phyloP scores from a whole-genome alignment of 2,888 invertebrate species.

The Platyscelio sp. region DNA sequence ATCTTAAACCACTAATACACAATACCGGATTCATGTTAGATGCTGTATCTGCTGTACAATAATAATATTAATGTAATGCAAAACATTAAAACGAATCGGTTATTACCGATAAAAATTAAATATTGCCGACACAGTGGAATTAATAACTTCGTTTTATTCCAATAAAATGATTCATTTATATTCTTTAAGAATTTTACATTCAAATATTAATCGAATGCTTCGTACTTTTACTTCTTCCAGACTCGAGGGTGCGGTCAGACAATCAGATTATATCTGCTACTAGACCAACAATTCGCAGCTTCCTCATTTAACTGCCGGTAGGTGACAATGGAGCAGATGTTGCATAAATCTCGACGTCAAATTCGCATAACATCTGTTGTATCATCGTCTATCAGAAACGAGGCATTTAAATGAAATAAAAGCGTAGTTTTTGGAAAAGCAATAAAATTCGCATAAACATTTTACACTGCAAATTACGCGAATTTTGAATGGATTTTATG shows the following conservation, averaged over 20 bases:
- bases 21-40: too few relatives aligned
- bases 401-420: conserved; percentile 23
- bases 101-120: too few relatives aligned
- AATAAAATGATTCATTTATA: too few relatives aligned
- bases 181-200: too few relatives aligned
- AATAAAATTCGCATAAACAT: conserved; percentile 34
- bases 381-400: conserved; percentile 26
- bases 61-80: too few relatives aligned
- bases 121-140: too few relatives aligned
- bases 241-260: conserved; percentile 6
- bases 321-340: conserved; percentile 42
- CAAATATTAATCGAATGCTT: too few relatives aligned
- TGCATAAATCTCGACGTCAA: conserved; percentile 48
- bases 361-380: conserved; percentile 52
- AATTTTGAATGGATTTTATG: conserved; percentile 21
- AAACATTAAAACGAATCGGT: too few relatives aligned
- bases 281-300: conserved; percentile 29
- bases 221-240: conserved; percentile 6
- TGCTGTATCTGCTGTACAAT: too few relatives aligned
- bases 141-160: too few relatives aligned
- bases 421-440: background rate
- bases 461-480: conserved; percentile 31
- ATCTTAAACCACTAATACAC: too few relatives aligned
- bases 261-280: conserved; percentile 43
- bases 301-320: conserved; percentile 35